Evolutionary conservation across 2,888 invertebrate species (phyloP).

Genomic region (Idaea dimidiata): DNA sequence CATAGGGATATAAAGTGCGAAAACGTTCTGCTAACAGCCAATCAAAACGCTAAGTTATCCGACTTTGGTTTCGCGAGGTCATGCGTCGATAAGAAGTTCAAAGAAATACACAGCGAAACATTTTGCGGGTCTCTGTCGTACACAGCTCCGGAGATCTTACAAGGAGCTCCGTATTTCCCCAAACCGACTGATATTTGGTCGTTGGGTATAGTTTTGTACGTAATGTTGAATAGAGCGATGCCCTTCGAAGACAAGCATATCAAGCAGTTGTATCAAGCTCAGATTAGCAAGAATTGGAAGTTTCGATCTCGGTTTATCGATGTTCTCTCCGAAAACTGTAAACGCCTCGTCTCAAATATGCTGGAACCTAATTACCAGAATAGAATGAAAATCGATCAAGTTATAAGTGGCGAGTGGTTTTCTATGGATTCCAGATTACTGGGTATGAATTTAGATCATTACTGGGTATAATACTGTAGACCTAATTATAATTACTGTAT

Average conservation of each 20-base stretch:
- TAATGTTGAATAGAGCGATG: constrained; percentile 91
- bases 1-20: constrained; percentile 93
- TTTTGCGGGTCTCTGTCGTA: constrained; percentile 94
- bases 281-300: constrained; percentile 83
- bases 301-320: constrained; percentile 84
- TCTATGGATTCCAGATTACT: constrained; percentile 82
- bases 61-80: constrained; percentile 90
- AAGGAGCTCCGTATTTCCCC: constrained; percentile 86
- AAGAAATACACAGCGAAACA: constrained; percentile 84
- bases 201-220: constrained; percentile 88
- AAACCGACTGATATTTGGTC: constrained; percentile 91
- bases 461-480: no score
- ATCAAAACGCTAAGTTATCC: constrained; percentile 88
- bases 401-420: constrained; percentile 82
- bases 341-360: constrained; percentile 81
- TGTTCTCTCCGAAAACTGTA: constrained; percentile 81
- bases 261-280: constrained; percentile 83
- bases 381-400: constrained; percentile 81
- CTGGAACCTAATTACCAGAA: constrained; percentile 84
- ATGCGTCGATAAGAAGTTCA: constrained; percentile 63
- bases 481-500: no score
- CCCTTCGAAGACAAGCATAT: constrained; percentile 91
- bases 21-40: constrained; percentile 87
- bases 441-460: constrained; percentile 40
- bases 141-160: constrained; percentile 92